Evolutionary conservation across 2,113 vertebrate genomes (phyloP).

Genomic region (Mustela nigripes): DNA sequence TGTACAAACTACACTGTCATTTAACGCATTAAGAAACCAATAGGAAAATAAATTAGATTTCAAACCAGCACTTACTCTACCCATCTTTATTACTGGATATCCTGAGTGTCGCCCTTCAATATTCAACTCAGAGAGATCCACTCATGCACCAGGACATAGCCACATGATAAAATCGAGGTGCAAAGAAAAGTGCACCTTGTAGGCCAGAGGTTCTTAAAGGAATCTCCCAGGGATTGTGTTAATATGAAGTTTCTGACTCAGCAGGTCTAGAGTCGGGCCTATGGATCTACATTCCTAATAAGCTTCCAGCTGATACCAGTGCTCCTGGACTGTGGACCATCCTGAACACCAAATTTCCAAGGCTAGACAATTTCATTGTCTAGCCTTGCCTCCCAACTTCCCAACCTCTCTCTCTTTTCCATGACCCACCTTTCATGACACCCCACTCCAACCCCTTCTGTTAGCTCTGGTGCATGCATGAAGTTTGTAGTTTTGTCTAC

Average conservation of each 20-base stretch:
- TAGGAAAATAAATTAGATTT: constrained; percentile 19
- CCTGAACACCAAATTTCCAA: background rate
- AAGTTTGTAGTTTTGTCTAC: background rate
- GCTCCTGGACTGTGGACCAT: background rate
- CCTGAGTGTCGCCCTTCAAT: background rate
- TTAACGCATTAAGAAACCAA: constrained; percentile 28
- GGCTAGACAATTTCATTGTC: background rate
- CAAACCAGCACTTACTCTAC: background rate
- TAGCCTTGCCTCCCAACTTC: background rate
- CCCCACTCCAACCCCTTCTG: background rate
- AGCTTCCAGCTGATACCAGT: background rate
- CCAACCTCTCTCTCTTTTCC: background rate
- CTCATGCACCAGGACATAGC: background rate
- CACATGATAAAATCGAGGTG: background rate
- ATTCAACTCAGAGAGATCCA: constrained; percentile 28
- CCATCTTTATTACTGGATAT: background rate
- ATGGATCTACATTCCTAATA: background rate
- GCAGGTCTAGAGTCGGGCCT: background rate
- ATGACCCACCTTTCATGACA: background rate
- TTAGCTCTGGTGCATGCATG: background rate
- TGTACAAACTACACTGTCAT: background rate
- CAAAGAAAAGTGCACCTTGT: background rate
- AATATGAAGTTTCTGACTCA: background rate
- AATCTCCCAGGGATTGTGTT: background rate
- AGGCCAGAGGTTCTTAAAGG: background rate